Conservation (phyloP, 2,888 invertebrate genomes). For the Gortyna flavago region DNA sequence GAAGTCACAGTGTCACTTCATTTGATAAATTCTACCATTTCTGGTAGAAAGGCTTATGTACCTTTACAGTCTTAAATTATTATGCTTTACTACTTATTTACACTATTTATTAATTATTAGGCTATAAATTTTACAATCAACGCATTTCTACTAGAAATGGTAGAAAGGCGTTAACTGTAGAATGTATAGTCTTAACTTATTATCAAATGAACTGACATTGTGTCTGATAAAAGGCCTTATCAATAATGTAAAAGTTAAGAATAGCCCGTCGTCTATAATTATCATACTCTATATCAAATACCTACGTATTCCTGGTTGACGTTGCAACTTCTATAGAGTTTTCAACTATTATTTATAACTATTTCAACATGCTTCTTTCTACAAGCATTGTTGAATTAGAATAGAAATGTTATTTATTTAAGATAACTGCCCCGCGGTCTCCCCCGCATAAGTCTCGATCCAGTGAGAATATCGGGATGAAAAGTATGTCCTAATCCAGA, state of each 20-base stretch:
- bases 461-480: background rate
- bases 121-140: too few relatives aligned
- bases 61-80: too few relatives aligned
- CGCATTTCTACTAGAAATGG: too few relatives aligned
- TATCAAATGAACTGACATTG: background rate
- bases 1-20: too few relatives aligned
- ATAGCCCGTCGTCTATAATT: slow-evolving; percentile 14
- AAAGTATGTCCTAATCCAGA: background rate
- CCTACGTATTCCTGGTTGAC: background rate
- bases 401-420: background rate
- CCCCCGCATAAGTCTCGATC: background rate
- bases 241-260: background rate
- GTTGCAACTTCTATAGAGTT: slow-evolving; percentile 24
- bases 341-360: too few relatives aligned
- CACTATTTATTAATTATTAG: too few relatives aligned
- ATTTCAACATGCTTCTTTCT: slow-evolving; percentile 15
- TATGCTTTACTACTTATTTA: too few relatives aligned
- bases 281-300: slow-evolving; percentile 19
- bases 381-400: background rate
- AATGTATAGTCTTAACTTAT: background rate
- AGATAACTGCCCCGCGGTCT: background rate
- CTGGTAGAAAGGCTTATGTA: too few relatives aligned
- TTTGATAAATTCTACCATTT: too few relatives aligned
- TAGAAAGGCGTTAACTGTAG: background rate
- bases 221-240: background rate